These are phyloP conservation scores for Leptosomus discolor DNA, from an alignment of 2,113 vertebrate genomes.

Conservation along the genomic window DNA sequence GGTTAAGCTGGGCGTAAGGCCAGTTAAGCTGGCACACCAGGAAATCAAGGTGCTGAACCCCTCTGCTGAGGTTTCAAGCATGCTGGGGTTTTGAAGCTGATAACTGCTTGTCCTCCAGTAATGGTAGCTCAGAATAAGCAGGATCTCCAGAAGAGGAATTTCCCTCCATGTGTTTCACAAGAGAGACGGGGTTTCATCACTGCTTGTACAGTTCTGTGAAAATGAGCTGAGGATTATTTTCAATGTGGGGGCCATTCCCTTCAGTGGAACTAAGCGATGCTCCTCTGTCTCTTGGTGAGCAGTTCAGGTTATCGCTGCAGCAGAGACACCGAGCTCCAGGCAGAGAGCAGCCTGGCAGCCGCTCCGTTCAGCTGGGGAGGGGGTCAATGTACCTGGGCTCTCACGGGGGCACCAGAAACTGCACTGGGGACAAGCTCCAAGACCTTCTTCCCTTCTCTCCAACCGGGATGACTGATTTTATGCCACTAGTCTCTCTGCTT, in stretches of 20 bases:
- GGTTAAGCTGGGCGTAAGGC: neutral
- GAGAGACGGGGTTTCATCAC: neutral
- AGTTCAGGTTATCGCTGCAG: fast-evolving
- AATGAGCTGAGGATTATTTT: neutral
- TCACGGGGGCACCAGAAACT: neutral
- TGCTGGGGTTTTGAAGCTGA: neutral
- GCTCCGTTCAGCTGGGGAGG: fast-evolving
- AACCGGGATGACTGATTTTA: fast-evolving
- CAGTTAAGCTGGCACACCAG: neutral
- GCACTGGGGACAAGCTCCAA: neutral
- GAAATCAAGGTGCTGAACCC: neutral
- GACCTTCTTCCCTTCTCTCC: neutral
- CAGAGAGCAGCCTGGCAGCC: neutral
- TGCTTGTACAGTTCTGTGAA: neutral
- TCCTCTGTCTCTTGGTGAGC: neutral
- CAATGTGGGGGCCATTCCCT: neutral
- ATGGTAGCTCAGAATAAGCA: neutral
- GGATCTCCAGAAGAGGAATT: neutral
- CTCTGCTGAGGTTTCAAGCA: fast-evolving
- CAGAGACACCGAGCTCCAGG: neutral
- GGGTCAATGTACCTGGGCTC: neutral
- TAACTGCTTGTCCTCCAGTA: fast-evolving
- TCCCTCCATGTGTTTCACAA: neutral
- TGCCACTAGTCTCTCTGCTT: neutral
- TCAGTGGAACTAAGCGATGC: neutral